Conservation (phyloP, 2,888 invertebrate species). For the Chloroclysta siterata region DNA sequence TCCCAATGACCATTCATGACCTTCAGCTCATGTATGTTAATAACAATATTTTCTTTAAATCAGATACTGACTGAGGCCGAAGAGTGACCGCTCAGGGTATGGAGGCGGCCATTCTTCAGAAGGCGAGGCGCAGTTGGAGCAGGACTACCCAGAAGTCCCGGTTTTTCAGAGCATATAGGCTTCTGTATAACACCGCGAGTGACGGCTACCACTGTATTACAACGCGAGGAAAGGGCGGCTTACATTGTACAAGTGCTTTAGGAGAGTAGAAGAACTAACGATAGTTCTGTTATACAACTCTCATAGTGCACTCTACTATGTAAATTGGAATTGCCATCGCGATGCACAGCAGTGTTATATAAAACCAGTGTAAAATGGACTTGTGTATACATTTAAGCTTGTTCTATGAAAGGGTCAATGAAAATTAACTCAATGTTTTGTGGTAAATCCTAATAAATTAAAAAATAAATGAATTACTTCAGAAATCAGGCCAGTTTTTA, state of each 20-base stretch:
- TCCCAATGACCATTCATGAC: too few relatives aligned
- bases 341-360: neutral
- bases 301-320: neutral
- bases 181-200: conserved; percentile 3
- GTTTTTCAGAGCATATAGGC: conserved; percentile 28
- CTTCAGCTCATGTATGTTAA: too few relatives aligned
- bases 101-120: conserved; percentile 77
- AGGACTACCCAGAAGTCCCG: conserved; percentile 38
- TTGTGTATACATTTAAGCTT: neutral
- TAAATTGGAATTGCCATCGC: neutral
- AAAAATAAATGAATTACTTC: too few relatives aligned
- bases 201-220: conserved; percentile 1
- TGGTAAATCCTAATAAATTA: neutral
- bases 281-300: too few relatives aligned
- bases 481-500: too few relatives aligned
- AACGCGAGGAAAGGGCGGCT: neutral
- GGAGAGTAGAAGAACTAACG: neutral
- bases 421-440: neutral
- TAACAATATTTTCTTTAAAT: neutral
- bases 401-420: neutral
- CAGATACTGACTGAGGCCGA: conserved; percentile 81
- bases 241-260: neutral
- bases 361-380: conserved; percentile 1
- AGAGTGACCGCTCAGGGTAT: conserved; percentile 71
- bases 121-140: conserved; percentile 52